phyloP scores from a whole-genome alignment of 1,140 invertebrate genomes.

The Akabosia matsudoensis region DNA sequence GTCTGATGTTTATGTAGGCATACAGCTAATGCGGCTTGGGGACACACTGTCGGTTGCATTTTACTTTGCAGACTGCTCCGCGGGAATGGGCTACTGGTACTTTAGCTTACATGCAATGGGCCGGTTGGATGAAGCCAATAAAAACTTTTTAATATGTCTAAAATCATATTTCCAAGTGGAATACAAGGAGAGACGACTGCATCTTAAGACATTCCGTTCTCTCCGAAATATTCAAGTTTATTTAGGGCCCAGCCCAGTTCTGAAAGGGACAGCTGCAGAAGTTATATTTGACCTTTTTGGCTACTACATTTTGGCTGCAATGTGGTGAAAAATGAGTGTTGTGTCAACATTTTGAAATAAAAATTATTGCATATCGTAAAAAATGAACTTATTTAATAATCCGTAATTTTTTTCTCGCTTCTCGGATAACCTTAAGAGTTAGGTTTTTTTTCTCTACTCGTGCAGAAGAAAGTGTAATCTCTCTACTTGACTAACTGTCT shows the following conservation, averaged over 20 bases:
- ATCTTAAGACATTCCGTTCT: background rate
- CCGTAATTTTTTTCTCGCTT: too few species aligned
- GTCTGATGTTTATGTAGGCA: background rate
- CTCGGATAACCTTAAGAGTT: too few species aligned
- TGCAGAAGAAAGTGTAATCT: too few species aligned
- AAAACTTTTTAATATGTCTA: background rate
- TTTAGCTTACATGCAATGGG: background rate
- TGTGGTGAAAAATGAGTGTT: background rate
- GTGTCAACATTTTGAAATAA: background rate
- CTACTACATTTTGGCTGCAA: conserved; percentile 9
- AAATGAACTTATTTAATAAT: too few species aligned
- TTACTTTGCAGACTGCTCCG: background rate
- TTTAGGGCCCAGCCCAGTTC: background rate
- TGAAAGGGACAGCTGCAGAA: background rate
- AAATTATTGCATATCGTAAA: background rate
- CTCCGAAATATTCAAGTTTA: background rate
- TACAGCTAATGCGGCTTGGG: background rate
- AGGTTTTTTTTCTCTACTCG: too few species aligned
- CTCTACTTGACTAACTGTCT: too few species aligned
- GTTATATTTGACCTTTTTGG: background rate
- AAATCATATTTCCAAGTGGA: background rate
- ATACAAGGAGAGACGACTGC: background rate
- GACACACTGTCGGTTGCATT: background rate
- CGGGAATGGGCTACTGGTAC: background rate
- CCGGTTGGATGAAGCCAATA: background rate